Conservation (phyloP, 1,140 invertebrate genomes). For the Limonius californicus region DNA sequence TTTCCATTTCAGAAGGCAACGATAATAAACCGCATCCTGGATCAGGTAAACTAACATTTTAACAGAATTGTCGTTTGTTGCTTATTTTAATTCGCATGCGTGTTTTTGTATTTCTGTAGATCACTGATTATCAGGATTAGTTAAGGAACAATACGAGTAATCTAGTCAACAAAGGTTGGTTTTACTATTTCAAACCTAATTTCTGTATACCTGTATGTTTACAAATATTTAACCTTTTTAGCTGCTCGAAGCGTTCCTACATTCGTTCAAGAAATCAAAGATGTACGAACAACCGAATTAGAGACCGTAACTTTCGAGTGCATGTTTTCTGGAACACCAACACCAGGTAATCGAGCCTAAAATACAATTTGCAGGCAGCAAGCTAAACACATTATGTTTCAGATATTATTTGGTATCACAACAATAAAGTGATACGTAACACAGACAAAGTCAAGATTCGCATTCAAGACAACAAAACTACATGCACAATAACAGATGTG, state of each 20-base stretch:
- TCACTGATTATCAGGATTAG: slow-evolving; percentile 6
- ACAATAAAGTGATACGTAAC: slow-evolving; percentile 73
- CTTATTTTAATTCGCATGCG: background rate
- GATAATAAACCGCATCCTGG: background rate
- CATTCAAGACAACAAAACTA: slow-evolving; percentile 70
- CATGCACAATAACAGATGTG: slow-evolving; percentile 65
- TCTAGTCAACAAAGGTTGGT: slow-evolving; percentile 1
- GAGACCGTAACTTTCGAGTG: slow-evolving; percentile 74
- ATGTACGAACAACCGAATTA: slow-evolving; percentile 68
- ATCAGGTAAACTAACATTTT: slow-evolving; percentile 9
- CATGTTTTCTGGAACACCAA: slow-evolving; percentile 75
- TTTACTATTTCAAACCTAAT: too few relatives aligned
- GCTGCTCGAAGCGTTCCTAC: slow-evolving; percentile 74
- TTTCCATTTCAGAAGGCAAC: background rate
- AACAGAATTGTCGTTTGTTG: background rate
- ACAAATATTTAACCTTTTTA: too few relatives aligned
- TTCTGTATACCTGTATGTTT: too few relatives aligned
- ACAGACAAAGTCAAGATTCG: slow-evolving; percentile 67
- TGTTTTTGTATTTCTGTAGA: slow-evolving; percentile 18
- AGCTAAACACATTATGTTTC: slow-evolving; percentile 39
- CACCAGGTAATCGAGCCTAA: too few relatives aligned
- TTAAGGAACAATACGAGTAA: background rate
- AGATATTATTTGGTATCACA: slow-evolving; percentile 88
- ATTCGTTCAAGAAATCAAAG: slow-evolving; percentile 76
- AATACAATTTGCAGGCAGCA: too few relatives aligned